Base-by-base conservation (phyloP, 2,888 invertebrate genomes). In the Panzeria rudis region DNA sequence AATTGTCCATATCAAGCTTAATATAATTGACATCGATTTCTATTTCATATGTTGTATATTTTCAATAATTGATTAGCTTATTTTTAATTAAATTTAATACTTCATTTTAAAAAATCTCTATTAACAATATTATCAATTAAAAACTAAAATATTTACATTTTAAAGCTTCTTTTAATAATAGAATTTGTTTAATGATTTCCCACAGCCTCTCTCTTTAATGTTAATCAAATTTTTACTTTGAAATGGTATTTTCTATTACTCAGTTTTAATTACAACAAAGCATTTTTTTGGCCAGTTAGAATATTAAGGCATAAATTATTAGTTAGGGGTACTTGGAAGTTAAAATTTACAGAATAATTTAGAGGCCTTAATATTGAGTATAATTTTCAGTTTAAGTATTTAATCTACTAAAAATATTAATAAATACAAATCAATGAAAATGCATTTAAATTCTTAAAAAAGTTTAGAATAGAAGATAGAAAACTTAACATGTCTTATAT, bases 121-220 rank as follows among this genome's bases (percentile, higher is more conserved):
- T 72, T 81, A 81, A 68, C 80, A 68, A 54, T 77, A 68, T 84
- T 7, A 73, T 41, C 56, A 11, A 62, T 44, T 77, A 66, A 73
- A 78, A 76, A 41, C 25, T 76, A 61, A 80, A 50, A 38, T 85
- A 82, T 85, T 61, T 78, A 85, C 73, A 85, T 59, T 62, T 85
- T 85, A 82, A 81, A 85, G 85, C 82, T 81, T 81, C 52, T 80
- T 66, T 85, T 61, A 54, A 41, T 80, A 77, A 83, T 66, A 71
- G 41, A 84, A 69, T 75, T 78, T 52, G 15, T 77, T 77, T 47
- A 23, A 59, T 54, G n/a, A 72, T 64, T 69, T 84, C 50, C 77
- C 85, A 85, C 85, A 85, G 85, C 85, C 85, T 85, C 81, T 62
- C 41, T 73, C 41, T 69, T 44, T 56, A 56, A 32, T 76, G 38